Base-by-base conservation (phyloP, 2,113 vertebrate species). In the Lipotes vexillifer region DNA sequence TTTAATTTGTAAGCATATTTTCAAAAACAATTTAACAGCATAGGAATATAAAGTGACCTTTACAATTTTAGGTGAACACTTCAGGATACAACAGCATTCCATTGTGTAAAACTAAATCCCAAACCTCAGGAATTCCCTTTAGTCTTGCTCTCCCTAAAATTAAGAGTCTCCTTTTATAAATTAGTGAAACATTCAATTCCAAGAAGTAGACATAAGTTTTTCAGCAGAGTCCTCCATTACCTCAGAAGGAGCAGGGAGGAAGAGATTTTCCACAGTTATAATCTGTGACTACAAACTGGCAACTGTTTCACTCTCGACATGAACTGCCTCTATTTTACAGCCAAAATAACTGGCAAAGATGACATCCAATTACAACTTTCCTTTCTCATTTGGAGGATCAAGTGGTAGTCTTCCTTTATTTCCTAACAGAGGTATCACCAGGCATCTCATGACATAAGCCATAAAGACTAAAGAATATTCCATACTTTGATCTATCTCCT, bases 91-190 rank as follows among this genome's bases (percentile, higher is more conserved):
- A 72, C 49, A 63, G 2, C 2, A 63, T 74, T 84, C 2, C 4
- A 61, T 31, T 71, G 0, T 27, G 23, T 57, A 63, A 96, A 78
- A 74, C 20, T 52, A 90, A 66, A 84, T 14, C 3, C 14, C 29
- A 3, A 5, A 36, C 41, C 44, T 21, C 25, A 90, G 23, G 9
- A 74, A 68, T 88, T 74, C 20, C 15, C 75, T 82, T 93, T 4
- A 15, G 1, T 63, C 10, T 1, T 12, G 4, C 1, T 72, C 10
- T 2, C 1, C 0, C 1, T 18, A 72, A 17, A 12, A 46, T 21
- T 38, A 90, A 78, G 8, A 8, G 8, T 65, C 8, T 31, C 1
- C 9, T 80, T 90, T 77, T 44, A 31, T 65, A 90, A 59, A 10
- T 72, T 38, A 78, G 21, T 75, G 65, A 88, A 97, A 61, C 13